Conservation (phyloP, 2,888 invertebrate species). For the Apamea epomidion region DNA sequence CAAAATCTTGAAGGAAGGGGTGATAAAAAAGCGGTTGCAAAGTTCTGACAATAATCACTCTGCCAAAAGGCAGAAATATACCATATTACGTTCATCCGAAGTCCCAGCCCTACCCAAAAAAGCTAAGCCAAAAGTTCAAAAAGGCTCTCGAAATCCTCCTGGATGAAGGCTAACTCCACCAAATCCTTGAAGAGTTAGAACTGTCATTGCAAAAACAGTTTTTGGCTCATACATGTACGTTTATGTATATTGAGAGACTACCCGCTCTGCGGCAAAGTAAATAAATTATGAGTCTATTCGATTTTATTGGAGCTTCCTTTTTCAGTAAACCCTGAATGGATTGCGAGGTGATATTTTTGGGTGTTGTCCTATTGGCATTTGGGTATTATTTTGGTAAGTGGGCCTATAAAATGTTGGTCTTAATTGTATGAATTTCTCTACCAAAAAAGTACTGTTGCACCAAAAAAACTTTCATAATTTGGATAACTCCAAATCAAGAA, state of each 20-base stretch:
- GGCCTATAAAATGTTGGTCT: neutral
- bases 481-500: neutral
- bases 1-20: neutral
- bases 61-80: neutral
- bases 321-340: neutral
- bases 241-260: slow-evolving; percentile 11
- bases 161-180: neutral
- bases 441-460: neutral
- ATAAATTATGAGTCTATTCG: slow-evolving; percentile 21
- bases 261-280: slow-evolving; percentile 20
- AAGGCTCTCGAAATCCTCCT: neutral
- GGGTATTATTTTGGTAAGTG: neutral
- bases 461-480: neutral
- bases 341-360: neutral
- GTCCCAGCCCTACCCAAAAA: neutral
- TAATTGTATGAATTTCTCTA: slow-evolving; percentile 25
- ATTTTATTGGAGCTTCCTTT: slow-evolving; percentile 12
- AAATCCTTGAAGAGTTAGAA: slow-evolving; percentile 6
- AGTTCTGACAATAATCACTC: neutral
- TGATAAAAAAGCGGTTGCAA: neutral
- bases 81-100: neutral
- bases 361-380: slow-evolving; percentile 6
- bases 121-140: neutral
- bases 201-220: neutral
- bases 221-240: slow-evolving; percentile 10